A percentile compares a stretch with the other conserved stretches of the same genome.
Evolutionary conservation across 37 sponge, comb jelly and placozoan genomes (phyloP).

Genomic region (Halisarca cf. caerulea): DNA sequence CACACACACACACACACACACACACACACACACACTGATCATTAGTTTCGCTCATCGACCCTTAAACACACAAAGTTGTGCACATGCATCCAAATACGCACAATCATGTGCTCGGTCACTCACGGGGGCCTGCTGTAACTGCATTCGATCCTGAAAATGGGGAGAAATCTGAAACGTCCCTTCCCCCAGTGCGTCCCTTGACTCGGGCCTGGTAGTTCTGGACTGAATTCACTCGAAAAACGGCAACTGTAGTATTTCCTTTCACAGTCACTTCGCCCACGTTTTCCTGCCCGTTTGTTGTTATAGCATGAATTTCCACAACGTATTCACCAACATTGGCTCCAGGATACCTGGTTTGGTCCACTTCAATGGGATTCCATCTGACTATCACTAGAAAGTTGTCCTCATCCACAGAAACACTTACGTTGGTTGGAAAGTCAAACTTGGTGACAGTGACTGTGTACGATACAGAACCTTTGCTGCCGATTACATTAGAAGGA

Average conservation of each 20-base stretch:
- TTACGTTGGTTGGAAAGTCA: not conserved
- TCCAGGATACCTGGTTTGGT: not conserved
- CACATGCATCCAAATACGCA: no score
- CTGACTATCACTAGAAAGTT: not conserved
- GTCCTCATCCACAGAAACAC: not conserved
- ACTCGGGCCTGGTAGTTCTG: not conserved
- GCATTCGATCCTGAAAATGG: no score
- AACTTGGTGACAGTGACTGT: not conserved
- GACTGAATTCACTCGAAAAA: not conserved
- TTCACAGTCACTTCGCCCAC: not conserved
- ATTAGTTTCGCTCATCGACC: no score
- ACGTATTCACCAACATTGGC: not conserved
- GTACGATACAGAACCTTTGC: not conserved
- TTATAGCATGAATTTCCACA: constrained; percentile 6
- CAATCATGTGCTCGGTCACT: no score
- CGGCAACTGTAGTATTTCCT: not conserved
- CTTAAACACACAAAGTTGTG: no score
- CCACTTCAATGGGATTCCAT: constrained; percentile 13
- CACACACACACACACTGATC: no score
- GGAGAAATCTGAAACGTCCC: not conserved
- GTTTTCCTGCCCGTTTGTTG: not conserved
- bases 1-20: no score
- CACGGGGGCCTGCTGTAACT: no score
- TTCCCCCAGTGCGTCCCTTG: not conserved
- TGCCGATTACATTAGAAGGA: not conserved